Conservation (phyloP, 2,113 vertebrate genomes). For the Crotalus horridus region DNA sequence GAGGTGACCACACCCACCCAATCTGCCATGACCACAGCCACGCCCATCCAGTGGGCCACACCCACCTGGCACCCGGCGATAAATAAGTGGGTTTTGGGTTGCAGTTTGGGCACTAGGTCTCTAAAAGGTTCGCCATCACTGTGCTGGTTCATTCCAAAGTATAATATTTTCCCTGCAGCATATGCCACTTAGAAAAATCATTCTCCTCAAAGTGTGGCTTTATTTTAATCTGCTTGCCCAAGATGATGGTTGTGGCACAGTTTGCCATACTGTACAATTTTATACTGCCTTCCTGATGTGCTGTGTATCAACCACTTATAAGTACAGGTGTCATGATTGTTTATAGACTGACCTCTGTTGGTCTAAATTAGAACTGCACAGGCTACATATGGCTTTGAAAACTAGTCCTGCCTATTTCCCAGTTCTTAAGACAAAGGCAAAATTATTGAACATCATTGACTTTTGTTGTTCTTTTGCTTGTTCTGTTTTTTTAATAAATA, state of each 20-base stretch:
- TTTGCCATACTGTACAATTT: not conserved
- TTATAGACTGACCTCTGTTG: not conserved
- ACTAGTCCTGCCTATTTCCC: not conserved
- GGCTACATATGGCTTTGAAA: not conserved
- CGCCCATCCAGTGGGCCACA: no score
- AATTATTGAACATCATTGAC: not conserved
- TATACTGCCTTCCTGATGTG: not conserved
- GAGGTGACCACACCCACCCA: no score
- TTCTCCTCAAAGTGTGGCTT: not conserved
- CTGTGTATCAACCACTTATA: not conserved
- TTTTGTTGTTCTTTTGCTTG: not conserved
- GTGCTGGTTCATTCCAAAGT: not conserved
- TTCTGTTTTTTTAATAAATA: not conserved
- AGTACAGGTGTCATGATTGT: not conserved
- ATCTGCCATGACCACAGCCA: no score
- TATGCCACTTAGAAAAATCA: not conserved
- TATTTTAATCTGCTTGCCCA: not conserved
- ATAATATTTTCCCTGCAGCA: not conserved
- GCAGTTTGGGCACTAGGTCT: no score
- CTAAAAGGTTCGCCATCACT: no score
- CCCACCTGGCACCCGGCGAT: no score
- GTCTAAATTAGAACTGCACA: not conserved
- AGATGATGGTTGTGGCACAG: not conserved
- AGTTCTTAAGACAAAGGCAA: not conserved
- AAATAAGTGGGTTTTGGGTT: no score